phyloP scores from a whole-genome alignment of 2,888 invertebrate genomes.

The Lamellibrachia columna region DNA sequence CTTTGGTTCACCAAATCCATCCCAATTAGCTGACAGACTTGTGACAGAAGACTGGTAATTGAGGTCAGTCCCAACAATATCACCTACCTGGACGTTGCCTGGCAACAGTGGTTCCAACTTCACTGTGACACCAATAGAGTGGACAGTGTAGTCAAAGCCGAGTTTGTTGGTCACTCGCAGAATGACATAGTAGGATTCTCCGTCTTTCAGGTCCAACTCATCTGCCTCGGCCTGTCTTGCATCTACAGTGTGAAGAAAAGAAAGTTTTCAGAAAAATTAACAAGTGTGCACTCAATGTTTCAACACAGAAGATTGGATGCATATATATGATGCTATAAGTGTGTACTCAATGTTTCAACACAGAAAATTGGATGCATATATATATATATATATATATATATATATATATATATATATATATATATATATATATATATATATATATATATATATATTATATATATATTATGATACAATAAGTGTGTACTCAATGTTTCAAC shows the following conservation, averaged over 20 bases:
- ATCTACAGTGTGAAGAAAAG: neutral
- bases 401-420: no score
- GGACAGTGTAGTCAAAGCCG: slow-evolving; percentile 44
- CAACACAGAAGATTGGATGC: no score
- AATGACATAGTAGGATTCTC: slow-evolving; percentile 44
- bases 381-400: no score
- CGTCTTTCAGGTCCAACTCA: slow-evolving; percentile 44
- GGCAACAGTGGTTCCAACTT: slow-evolving; percentile 50
- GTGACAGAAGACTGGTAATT: slow-evolving; percentile 41
- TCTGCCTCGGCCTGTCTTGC: slow-evolving; percentile 32
- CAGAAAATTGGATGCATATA: no score
- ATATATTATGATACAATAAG: no score
- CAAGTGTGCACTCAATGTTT: neutral
- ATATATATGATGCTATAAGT: no score
- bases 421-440: no score
- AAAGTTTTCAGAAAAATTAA: neutral
- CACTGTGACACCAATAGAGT: slow-evolving; percentile 52
- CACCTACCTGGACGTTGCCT: slow-evolving; percentile 50
- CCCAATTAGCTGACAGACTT: slow-evolving; percentile 51
- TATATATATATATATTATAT: no score
- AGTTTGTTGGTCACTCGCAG: slow-evolving; percentile 45
- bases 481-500: no score
- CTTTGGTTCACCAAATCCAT: slow-evolving; percentile 46
- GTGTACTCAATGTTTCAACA: no score
- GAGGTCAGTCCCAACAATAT: slow-evolving; percentile 45